These are phyloP conservation scores for Lepidochitona cinerea DNA, from an alignment of 2,888 invertebrate species.

Conservation along the genomic window DNA sequence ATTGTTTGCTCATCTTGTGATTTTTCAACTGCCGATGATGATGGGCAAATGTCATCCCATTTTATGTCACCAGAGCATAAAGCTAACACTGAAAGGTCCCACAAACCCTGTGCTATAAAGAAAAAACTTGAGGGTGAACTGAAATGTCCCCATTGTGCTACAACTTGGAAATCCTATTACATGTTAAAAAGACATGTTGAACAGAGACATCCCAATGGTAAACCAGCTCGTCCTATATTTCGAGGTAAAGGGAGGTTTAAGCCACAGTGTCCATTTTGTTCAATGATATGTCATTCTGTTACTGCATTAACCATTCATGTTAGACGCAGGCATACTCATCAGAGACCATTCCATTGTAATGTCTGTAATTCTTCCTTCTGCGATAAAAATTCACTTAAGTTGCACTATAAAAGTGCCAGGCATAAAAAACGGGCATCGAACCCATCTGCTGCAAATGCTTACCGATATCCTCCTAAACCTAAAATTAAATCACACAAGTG, in stretches of 20 bases:
- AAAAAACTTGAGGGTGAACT: slow-evolving; percentile 44
- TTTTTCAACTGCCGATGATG: slow-evolving; percentile 38
- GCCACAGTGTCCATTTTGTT: slow-evolving; percentile 44
- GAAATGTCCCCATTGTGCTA: slow-evolving; percentile 55
- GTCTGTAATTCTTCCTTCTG: slow-evolving; percentile 29
- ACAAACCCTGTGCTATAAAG: slow-evolving; percentile 53
- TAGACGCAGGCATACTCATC: slow-evolving; percentile 30
- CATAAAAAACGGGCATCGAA: slow-evolving; percentile 13
- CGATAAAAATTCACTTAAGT: slow-evolving; percentile 28
- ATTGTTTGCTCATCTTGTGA: slow-evolving; percentile 62
- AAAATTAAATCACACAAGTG: slow-evolving; percentile 38
- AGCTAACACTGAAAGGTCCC: slow-evolving; percentile 20
- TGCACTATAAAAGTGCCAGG: slow-evolving; percentile 27
- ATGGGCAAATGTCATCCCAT: slow-evolving; percentile 54
- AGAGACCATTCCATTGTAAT: slow-evolving; percentile 33
- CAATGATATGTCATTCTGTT: slow-evolving; percentile 26
- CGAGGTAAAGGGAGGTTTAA: slow-evolving; percentile 32
- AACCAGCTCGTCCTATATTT: slow-evolving; percentile 29
- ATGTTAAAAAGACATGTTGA: slow-evolving; percentile 53
- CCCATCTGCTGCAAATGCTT: background rate
- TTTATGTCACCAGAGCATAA: slow-evolving; percentile 44
- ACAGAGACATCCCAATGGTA: slow-evolving; percentile 43
- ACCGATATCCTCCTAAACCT: background rate
- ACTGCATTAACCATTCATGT: slow-evolving; percentile 38
- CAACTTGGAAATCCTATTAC: slow-evolving; percentile 48